Evolutionary conservation across 2,888 invertebrate genomes (phyloP).

Genomic region (Therioaphis trifolii): DNA sequence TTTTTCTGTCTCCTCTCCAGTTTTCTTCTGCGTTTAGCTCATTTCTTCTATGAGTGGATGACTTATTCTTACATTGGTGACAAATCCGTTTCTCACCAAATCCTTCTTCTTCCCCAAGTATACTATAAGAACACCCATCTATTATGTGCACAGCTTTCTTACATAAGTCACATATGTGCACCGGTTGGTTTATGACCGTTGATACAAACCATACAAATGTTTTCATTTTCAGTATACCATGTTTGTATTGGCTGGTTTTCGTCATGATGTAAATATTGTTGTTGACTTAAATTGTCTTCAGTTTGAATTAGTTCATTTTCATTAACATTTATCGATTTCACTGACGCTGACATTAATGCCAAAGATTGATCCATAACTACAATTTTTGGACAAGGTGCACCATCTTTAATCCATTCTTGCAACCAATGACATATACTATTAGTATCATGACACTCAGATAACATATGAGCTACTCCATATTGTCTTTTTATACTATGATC

Average conservation of each 20-base stretch:
- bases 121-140: conserved; percentile 14
- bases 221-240: background rate
- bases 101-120: conserved; percentile 27
- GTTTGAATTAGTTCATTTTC: background rate
- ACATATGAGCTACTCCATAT: conserved; percentile 60
- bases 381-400: conserved; percentile 57
- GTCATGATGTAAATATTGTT: background rate
- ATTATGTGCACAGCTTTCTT: conserved; percentile 26
- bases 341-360: too few relatives aligned
- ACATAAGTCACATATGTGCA: conserved; percentile 14
- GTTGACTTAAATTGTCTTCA: background rate
- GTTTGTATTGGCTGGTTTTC: background rate
- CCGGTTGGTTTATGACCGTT: conserved; percentile 20
- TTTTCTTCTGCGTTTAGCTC: conserved; percentile 25
- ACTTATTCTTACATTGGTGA: background rate
- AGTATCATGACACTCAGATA: conserved; percentile 62
- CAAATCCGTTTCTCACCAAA: conserved; percentile 25
- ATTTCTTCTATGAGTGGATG: background rate
- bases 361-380: conserved; percentile 57
- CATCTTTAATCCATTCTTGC: conserved; percentile 59
- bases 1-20: conserved; percentile 7
- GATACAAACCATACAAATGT: conserved; percentile 3
- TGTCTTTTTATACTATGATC: conserved; percentile 51
- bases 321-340: conserved; percentile 14
- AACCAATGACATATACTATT: conserved; percentile 63